phyloP scores from a whole-genome alignment of 2,113 vertebrate species.

The Colius striatus region DNA sequence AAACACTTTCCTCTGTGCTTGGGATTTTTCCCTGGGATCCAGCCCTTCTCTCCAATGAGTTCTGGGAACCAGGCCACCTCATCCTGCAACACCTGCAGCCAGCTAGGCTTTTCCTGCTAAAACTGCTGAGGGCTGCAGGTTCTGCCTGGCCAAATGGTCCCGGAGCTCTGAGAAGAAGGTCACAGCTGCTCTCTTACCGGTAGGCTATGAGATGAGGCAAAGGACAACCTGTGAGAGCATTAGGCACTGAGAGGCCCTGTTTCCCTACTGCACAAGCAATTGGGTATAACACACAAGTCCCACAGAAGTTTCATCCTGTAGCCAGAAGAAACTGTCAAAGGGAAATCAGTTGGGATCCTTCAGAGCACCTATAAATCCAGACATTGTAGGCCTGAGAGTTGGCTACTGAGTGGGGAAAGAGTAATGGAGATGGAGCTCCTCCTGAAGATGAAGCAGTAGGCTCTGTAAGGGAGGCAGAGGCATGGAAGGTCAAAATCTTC shows the following conservation, averaged over 20 bases:
- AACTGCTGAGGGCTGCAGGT: neutral
- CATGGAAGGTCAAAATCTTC: neutral
- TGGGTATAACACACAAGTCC: neutral
- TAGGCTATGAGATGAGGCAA: neutral
- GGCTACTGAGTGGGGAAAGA: neutral
- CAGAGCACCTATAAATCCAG: neutral
- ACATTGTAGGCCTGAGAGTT: neutral
- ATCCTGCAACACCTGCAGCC: neutral
- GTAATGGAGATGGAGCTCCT: neutral
- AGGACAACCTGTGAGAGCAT: neutral
- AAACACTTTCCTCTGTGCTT: neutral
- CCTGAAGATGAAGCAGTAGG: neutral
- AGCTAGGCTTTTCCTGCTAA: neutral
- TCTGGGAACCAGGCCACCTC: neutral
- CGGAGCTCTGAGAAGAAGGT: neutral
- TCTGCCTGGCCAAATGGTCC: neutral
- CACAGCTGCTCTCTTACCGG: neutral
- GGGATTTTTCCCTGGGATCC: neutral
- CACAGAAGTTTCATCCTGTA: neutral
- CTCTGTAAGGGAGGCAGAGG: neutral
- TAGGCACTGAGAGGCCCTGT: neutral
- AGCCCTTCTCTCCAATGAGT: neutral
- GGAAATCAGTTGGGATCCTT: neutral
- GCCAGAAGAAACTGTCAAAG: neutral
- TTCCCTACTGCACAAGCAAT: neutral